Evolutionary conservation across 2,888 invertebrate species (phyloP).

Genomic region (Campoletis raptor): DNA sequence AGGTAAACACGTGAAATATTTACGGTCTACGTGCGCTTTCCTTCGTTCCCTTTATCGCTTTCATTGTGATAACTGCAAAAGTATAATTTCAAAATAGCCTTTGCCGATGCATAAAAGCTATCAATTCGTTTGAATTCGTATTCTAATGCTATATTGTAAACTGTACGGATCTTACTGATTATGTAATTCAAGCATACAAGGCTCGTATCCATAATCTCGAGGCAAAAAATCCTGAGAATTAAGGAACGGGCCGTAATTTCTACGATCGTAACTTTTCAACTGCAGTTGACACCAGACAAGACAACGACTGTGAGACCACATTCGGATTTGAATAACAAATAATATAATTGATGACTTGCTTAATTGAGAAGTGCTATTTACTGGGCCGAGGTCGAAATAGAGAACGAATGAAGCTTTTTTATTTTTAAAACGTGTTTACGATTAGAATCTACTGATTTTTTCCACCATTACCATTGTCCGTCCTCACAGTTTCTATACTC

Average conservation of each 20-base stretch:
- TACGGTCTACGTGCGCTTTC: background rate
- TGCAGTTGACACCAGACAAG: background rate
- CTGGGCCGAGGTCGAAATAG: conserved; percentile 2
- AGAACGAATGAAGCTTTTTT: conserved; percentile 10
- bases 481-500: conserved; percentile 1
- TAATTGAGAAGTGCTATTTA: conserved; percentile 41
- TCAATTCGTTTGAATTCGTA: background rate
- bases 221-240: background rate
- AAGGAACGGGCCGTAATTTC: background rate
- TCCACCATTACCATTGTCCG: conserved; percentile 41
- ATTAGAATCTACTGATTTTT: conserved; percentile 31
- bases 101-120: background rate
- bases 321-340: conserved; percentile 8
- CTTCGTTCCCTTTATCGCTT: background rate
- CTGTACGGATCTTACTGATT: background rate
- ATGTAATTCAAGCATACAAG: background rate
- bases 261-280: background rate
- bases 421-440: conserved; percentile 34
- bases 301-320: background rate
- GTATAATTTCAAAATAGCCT: background rate
- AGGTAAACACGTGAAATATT: conserved; percentile 7
- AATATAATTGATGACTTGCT: conserved; percentile 27
- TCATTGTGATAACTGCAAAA: background rate
- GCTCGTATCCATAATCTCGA: background rate
- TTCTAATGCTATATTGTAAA: no score